phyloP scores from a whole-genome alignment of 2,113 vertebrate genomes.

The Chaenogobius annularis region DNA sequence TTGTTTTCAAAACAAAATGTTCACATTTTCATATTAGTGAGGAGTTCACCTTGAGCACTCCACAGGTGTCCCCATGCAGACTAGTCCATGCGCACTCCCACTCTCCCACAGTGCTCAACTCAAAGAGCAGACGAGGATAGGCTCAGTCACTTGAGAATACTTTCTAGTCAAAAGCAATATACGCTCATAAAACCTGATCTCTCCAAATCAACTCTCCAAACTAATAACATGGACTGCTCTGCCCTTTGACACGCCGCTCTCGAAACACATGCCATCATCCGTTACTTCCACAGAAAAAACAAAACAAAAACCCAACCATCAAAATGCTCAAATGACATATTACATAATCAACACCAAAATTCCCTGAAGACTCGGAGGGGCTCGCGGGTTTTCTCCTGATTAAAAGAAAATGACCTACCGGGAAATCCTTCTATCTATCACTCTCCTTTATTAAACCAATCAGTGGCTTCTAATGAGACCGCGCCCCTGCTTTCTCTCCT shows the following conservation, averaged over 20 bases:
- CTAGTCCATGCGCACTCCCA: not conserved
- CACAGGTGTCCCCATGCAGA: constrained; percentile 1
- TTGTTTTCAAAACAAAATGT: constrained; percentile 1
- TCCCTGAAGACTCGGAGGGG: constrained; percentile 23
- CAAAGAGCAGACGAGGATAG: constrained; percentile 5
- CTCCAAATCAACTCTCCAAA: not conserved
- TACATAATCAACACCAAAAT: constrained; percentile 38
- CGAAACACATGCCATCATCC: constrained; percentile 20
- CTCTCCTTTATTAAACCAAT: constrained; percentile 65
- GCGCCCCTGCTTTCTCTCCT: constrained; percentile 29
- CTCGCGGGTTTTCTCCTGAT: constrained; percentile 40
- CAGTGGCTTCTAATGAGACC: constrained; percentile 58
- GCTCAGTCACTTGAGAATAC: constrained; percentile 5
- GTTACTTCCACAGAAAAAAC: constrained; percentile 13
- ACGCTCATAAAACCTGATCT: constrained; percentile 10
- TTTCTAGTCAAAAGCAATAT: not conserved
- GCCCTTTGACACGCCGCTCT: constrained; percentile 20
- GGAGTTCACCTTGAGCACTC: constrained; percentile 1
- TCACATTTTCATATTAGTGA: not conserved
- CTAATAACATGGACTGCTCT: constrained; percentile 3
- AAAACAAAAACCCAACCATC: constrained; percentile 23
- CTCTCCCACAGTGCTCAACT: not conserved
- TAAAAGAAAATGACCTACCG: constrained; percentile 60
- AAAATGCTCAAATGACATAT: constrained; percentile 21
- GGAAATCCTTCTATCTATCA: constrained; percentile 51